A percentile compares a stretch with the other conserved stretches of the same genome.
Evolutionary conservation across 2,113 vertebrate species (phyloP).

Genomic region (Saguinus imperator): DNA sequence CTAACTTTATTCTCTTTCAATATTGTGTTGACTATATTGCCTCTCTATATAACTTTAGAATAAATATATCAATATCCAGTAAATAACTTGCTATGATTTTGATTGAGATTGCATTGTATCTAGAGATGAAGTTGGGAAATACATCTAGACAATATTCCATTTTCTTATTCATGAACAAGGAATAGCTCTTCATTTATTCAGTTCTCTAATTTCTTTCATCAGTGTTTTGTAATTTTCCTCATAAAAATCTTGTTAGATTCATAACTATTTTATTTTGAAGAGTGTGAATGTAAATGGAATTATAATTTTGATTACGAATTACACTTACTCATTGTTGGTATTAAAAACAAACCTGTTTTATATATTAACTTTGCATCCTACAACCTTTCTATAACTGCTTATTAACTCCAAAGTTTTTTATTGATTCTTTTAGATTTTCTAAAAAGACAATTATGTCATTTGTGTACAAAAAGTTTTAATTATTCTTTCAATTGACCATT

Average conservation of each 20-base stretch:
- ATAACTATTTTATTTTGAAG: background rate
- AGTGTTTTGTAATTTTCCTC: background rate
- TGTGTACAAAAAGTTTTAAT: background rate
- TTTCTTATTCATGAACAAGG: background rate
- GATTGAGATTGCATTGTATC: background rate
- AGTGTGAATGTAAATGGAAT: background rate
- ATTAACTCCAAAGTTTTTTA: background rate
- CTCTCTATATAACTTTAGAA: background rate
- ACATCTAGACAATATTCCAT: background rate
- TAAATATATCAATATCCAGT: background rate
- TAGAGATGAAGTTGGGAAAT: background rate
- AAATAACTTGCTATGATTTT: background rate
- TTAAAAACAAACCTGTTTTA: background rate
- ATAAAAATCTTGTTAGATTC: background rate
- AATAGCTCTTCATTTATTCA: background rate
- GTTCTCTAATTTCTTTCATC: background rate
- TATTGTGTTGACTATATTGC: background rate
- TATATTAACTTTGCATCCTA: background rate
- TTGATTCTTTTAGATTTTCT: background rate
- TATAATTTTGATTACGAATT: background rate
- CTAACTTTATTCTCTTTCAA: background rate
- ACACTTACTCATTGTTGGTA: background rate
- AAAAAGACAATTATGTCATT: background rate
- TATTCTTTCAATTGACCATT: background rate
- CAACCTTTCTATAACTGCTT: background rate